A percentile compares a stretch with the other conserved stretches of the same genome.
These are phyloP conservation scores for Atethmia centrago DNA, from an alignment of 2,888 invertebrate species.

Conservation along the genomic window DNA sequence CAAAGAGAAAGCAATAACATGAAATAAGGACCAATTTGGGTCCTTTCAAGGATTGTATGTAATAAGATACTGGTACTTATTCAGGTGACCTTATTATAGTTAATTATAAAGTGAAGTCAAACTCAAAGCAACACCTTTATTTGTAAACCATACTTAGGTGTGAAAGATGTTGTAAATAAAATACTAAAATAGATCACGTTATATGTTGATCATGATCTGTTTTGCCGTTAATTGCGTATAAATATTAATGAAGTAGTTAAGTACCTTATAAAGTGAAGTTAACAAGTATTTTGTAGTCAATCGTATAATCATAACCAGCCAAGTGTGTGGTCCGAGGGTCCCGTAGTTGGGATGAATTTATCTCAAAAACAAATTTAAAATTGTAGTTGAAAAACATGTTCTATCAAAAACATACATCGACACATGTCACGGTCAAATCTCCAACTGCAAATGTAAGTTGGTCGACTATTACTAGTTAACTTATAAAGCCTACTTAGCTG, in stretches of 20 bases:
- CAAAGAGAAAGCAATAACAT: slow-evolving; percentile 39
- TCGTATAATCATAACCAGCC: slow-evolving; percentile 21
- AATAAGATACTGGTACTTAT: neutral
- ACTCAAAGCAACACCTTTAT: neutral
- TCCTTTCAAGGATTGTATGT: slow-evolving; percentile 14
- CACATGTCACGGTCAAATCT: too few species aligned
- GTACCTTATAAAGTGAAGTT: neutral
- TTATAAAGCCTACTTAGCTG: too few species aligned
- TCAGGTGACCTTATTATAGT: slow-evolving; percentile 16
- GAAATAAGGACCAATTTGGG: slow-evolving; percentile 44
- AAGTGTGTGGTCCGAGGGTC: too few species aligned
- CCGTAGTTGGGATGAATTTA: too few species aligned
- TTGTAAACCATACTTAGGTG: neutral
- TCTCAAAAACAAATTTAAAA: too few species aligned
- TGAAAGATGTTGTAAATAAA: neutral
- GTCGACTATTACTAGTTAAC: too few species aligned
- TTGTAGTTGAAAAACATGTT: too few species aligned
- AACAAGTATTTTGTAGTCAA: neutral
- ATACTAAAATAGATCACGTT: neutral
- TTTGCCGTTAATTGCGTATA: neutral
- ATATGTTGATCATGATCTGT: too few species aligned
- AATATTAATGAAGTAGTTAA: neutral
- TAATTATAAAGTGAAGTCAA: neutral
- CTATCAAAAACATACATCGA: too few species aligned
- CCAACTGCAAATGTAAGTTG: too few species aligned